Evolutionary conservation across 1,140 invertebrate genomes (phyloP).

Genomic region (Drosophila paulistorum): DNA sequence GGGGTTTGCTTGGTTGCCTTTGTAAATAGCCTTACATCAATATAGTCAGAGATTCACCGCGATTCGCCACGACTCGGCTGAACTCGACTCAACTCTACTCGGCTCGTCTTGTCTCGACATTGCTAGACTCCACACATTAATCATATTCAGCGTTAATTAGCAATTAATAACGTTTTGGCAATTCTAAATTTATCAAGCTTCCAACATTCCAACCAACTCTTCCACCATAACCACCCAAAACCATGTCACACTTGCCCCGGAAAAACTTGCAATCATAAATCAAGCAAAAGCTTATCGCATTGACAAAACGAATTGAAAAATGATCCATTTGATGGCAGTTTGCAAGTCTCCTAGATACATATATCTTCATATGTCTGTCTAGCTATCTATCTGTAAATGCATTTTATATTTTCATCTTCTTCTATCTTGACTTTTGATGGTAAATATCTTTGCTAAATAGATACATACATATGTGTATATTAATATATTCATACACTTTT

Average conservation of each 20-base stretch:
- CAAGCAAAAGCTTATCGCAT: constrained; percentile 29
- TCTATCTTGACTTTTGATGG: constrained; percentile 30
- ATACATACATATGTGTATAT: background rate
- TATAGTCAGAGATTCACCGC: background rate
- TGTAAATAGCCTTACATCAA: constrained; percentile 38
- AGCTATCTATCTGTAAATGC: constrained; percentile 21
- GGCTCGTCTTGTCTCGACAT: background rate
- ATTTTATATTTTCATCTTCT: constrained; percentile 28
- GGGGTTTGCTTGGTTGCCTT: constrained; percentile 16
- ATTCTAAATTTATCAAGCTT: constrained; percentile 66
- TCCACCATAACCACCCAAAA: constrained; percentile 1
- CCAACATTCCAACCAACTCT: background rate
- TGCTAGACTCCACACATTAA: constrained; percentile 53
- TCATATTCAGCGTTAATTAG: constrained; percentile 72
- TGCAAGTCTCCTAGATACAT: constrained; percentile 13
- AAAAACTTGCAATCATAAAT: constrained; percentile 60
- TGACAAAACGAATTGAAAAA: constrained; percentile 41
- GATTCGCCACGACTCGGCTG: background rate
- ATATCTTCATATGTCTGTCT: constrained; percentile 2
- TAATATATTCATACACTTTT: constrained; percentile 15
- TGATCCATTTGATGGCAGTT: constrained; percentile 36
- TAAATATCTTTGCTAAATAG: background rate
- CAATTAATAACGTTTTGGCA: constrained; percentile 75
- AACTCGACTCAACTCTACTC: too few species aligned
- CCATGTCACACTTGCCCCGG: constrained; percentile 2